These are phyloP conservation scores for Morus bassanus DNA, from an alignment of 2,797 vertebrate genomes.

Conservation along the genomic window DNA sequence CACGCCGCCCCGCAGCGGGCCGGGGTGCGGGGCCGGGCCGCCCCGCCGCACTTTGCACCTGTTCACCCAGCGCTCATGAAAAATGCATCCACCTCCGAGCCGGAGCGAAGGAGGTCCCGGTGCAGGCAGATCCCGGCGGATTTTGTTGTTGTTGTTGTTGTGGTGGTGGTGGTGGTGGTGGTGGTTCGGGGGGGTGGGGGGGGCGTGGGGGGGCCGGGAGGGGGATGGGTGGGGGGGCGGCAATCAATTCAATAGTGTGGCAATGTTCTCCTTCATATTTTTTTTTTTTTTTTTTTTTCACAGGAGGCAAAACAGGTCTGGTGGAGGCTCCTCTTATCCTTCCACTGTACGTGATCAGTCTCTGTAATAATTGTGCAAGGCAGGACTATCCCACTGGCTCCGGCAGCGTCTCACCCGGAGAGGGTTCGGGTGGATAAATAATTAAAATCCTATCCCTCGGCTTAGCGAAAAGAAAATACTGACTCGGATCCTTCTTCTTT, in stretches of 20 bases:
- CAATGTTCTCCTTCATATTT: conserved; percentile 14
- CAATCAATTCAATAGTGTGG: conserved; percentile 11
- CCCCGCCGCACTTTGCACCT: conserved; percentile 77
- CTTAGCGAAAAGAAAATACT: conserved; percentile 35
- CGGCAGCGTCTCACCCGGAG: conserved; percentile 52
- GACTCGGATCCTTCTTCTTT: conserved; percentile 34
- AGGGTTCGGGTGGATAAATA: conserved; percentile 66
- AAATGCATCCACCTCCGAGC: conserved; percentile 63
- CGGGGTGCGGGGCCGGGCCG: conserved; percentile 55
- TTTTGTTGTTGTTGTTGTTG: neutral
- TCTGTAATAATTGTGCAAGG: conserved; percentile 67
- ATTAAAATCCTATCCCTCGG: conserved; percentile 69
- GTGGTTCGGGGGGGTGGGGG: neutral
- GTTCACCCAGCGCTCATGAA: conserved; percentile 77
- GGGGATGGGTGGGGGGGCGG: neutral
- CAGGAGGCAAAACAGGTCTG: conserved; percentile 48
- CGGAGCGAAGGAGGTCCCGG: conserved; percentile 70
- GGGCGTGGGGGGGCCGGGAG: neutral
- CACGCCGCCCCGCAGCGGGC: conserved; percentile 40
- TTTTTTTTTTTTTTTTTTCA: neutral
- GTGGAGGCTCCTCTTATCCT: conserved; percentile 65
- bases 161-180: neutral
- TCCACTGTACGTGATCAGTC: conserved; percentile 61
- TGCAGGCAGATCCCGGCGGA: conserved; percentile 54
- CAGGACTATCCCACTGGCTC: conserved; percentile 76